Percentiles rank a stretch among this genome's conserved stretches.
phyloP scores from a whole-genome alignment of 2,888 invertebrate genomes.

The Acrobasis repandana region DNA sequence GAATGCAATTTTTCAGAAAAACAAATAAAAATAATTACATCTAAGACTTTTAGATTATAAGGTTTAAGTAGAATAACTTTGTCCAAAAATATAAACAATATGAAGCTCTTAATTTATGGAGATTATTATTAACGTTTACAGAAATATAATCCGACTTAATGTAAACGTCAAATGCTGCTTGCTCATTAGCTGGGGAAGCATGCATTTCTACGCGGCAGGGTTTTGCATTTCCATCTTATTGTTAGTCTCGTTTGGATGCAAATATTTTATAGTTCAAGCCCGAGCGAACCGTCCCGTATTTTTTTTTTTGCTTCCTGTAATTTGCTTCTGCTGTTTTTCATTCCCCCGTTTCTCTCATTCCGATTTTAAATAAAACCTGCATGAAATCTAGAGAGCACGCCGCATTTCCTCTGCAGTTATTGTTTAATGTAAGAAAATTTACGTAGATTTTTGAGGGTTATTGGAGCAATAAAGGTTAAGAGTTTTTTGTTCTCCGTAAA shows the following conservation, averaged over 20 bases:
- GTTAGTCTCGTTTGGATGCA: slow-evolving; percentile 75
- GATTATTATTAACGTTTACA: too few species aligned
- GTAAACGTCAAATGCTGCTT: too few species aligned
- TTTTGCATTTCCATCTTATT: slow-evolving; percentile 74
- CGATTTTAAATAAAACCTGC: slow-evolving; percentile 62
- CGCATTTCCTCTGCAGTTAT: slow-evolving; percentile 25
- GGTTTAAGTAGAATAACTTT: too few species aligned
- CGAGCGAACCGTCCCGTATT: slow-evolving; percentile 58
- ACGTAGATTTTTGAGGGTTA: slow-evolving; percentile 4
- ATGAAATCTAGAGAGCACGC: slow-evolving; percentile 49
- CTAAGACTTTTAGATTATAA: too few species aligned
- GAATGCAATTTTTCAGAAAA: too few species aligned
- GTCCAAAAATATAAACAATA: too few species aligned
- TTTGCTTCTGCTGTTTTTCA: slow-evolving; percentile 61
- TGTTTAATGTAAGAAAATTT: slow-evolving; percentile 22
- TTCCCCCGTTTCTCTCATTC: slow-evolving; percentile 61
- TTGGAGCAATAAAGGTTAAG: background rate
- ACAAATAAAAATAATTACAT: too few species aligned
- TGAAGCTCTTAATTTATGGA: too few species aligned
- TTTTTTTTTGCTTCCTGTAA: slow-evolving; percentile 69
- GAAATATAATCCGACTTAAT: too few species aligned
- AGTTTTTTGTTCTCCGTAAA: background rate
- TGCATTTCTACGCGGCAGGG: slow-evolving; percentile 58
- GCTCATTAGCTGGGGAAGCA: slow-evolving; percentile 52
- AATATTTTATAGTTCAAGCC: slow-evolving; percentile 75